Percentiles rank a stretch among this genome's conserved stretches.
Evolutionary conservation across 1,140 invertebrate genomes (phyloP).

Genomic region (Bursaphelenchus mucronatus): DNA sequence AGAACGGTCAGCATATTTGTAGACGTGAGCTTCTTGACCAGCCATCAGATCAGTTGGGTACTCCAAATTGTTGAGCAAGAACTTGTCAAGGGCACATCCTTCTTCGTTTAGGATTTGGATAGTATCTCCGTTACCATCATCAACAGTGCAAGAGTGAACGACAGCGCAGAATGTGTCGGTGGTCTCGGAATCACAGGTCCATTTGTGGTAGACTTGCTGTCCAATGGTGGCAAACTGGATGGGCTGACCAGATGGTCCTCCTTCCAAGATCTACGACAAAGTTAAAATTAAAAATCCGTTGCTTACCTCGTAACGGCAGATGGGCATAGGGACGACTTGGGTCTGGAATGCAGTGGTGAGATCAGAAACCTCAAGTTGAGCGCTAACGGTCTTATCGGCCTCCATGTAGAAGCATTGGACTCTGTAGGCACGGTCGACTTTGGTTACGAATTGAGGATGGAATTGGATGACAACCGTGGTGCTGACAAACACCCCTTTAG

Average conservation of each 20-base stretch:
- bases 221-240: constrained; percentile 60
- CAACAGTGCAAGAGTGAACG: constrained; percentile 56
- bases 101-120: constrained; percentile 60
- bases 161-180: constrained; percentile 60
- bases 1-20: constrained; percentile 60
- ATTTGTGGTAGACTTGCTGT: constrained; percentile 61
- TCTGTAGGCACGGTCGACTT: constrained; percentile 60
- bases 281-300: neutral
- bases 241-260: constrained; percentile 58
- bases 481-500: constrained; percentile 58
- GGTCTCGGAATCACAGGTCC: constrained; percentile 61
- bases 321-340: constrained; percentile 60
- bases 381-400: constrained; percentile 60
- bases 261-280: constrained; percentile 52
- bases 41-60: constrained; percentile 59
- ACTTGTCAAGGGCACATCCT: constrained; percentile 58
- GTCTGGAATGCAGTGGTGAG: constrained; percentile 60
- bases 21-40: constrained; percentile 61
- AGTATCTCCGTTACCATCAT: constrained; percentile 60
- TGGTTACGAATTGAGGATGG: constrained; percentile 60
- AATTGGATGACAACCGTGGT: constrained; percentile 61
- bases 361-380: constrained; percentile 59
- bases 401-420: constrained; percentile 62
- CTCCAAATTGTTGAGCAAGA: constrained; percentile 60
- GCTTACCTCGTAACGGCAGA: constrained; percentile 57